Conservation (phyloP, 2,888 invertebrate species). For the Dione juno region DNA sequence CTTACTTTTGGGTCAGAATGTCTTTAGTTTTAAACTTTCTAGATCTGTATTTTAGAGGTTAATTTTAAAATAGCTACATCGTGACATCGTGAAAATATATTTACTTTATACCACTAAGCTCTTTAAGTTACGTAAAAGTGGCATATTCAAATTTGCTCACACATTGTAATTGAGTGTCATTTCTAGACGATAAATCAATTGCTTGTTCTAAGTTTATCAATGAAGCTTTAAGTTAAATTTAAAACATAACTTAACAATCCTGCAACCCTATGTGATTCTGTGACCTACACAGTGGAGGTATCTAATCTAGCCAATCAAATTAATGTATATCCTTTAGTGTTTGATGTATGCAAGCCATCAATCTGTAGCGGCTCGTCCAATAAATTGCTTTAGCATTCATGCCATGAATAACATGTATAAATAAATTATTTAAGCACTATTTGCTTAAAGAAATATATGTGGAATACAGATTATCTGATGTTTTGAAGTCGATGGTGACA, state of each 20-base stretch:
- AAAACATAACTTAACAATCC: not conserved
- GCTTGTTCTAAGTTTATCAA: no score
- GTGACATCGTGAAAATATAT: no score
- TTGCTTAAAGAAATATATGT: not conserved
- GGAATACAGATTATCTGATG: not conserved
- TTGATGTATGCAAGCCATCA: constrained; percentile 30
- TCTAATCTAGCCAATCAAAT: not conserved
- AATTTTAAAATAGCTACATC: not conserved
- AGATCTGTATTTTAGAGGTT: not conserved
- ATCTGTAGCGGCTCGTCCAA: constrained; percentile 27
- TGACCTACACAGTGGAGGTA: not conserved
- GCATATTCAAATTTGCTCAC: no score
- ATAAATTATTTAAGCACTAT: constrained; percentile 23
- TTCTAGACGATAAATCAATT: no score
- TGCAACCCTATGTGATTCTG: not conserved
- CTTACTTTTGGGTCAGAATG: not conserved
- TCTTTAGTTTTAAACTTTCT: constrained; percentile 11
- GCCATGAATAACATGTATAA: constrained; percentile 21
- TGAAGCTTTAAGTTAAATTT: no score
- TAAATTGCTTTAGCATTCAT: constrained; percentile 27
- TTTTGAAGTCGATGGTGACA: not conserved
- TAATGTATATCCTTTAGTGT: constrained; percentile 6
- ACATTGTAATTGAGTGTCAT: no score
- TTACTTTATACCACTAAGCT: no score
- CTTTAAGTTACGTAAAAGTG: no score